phyloP scores from a whole-genome alignment of 1,140 invertebrate species.

The Anastatus disparis region DNA sequence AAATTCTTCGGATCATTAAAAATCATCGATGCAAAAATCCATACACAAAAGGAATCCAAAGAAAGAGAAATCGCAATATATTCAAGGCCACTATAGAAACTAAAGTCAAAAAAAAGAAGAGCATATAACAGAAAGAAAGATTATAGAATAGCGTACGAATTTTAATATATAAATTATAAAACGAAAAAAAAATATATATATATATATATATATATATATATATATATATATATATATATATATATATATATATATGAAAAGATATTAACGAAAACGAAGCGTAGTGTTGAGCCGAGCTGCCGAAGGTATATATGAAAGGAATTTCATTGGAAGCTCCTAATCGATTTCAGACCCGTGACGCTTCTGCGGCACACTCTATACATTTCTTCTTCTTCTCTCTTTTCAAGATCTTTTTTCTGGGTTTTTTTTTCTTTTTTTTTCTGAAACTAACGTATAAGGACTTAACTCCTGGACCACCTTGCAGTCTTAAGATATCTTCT shows the following conservation, averaged over 20 bases:
- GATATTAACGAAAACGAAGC: conserved; percentile 30
- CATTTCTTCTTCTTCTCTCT: neutral
- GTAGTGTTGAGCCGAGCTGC: neutral
- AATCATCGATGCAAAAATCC: neutral
- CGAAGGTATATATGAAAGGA: conserved; percentile 18
- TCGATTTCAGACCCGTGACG: conserved; percentile 38
- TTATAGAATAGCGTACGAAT: conserved; percentile 32
- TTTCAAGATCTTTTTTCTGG: neutral
- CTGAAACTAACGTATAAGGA: neutral
- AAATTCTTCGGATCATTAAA: conserved; percentile 5
- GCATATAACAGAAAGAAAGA: conserved; percentile 18
- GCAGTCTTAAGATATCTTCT: too few species aligned
- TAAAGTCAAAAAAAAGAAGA: neutral
- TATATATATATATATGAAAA: too few species aligned
- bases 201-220: too few species aligned
- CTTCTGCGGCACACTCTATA: conserved; percentile 6
- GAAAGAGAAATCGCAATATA: conserved; percentile 27
- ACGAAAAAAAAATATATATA: too few species aligned
- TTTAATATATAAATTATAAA: conserved; percentile 42
- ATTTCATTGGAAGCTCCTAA: conserved; percentile 43
- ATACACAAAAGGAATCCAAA: conserved; percentile 20
- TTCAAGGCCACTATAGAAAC: conserved; percentile 21
- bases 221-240: too few species aligned
- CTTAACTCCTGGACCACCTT: too few species aligned
- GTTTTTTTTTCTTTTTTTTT: neutral